phyloP scores from a whole-genome alignment of 2,888 invertebrate species.

The Bedellia somnulentella region DNA sequence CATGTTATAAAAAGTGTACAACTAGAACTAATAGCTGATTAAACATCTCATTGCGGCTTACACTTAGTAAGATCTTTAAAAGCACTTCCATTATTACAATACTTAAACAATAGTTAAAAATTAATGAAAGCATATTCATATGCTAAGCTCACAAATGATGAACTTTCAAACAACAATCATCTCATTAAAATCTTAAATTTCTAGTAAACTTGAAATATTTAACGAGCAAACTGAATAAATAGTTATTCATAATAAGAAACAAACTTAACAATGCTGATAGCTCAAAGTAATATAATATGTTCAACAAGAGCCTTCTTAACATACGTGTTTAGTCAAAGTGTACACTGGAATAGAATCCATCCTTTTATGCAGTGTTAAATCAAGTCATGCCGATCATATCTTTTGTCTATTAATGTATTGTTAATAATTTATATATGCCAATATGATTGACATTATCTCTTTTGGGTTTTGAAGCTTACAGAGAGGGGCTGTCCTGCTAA shows the following conservation, averaged over 20 bases:
- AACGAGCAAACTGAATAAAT: slow-evolving; percentile 62
- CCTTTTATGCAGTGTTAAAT: slow-evolving; percentile 31
- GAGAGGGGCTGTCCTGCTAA: slow-evolving; percentile 52
- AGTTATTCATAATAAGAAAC: slow-evolving; percentile 57
- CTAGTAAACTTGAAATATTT: slow-evolving; percentile 61
- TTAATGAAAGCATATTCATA: slow-evolving; percentile 41
- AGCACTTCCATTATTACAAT: slow-evolving; percentile 54
- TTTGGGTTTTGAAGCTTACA: slow-evolving; percentile 58
- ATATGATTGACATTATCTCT: slow-evolving; percentile 52
- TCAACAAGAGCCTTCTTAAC: slow-evolving; percentile 49
- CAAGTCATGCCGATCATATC: slow-evolving; percentile 40
- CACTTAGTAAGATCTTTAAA: slow-evolving; percentile 59
- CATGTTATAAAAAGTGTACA: slow-evolving; percentile 62
- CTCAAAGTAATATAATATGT: slow-evolving; percentile 59
- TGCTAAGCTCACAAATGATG: slow-evolving; percentile 43
- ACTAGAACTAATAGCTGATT: slow-evolving; percentile 61
- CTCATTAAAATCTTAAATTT: slow-evolving; percentile 54
- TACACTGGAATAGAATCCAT: slow-evolving; percentile 24
- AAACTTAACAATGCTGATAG: slow-evolving; percentile 60
- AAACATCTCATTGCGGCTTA: slow-evolving; percentile 60
- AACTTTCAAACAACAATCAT: slow-evolving; percentile 52
- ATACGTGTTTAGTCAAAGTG: slow-evolving; percentile 30
- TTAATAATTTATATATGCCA: slow-evolving; percentile 49
- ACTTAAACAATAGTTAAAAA: slow-evolving; percentile 59
- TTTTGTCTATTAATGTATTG: slow-evolving; percentile 53